These are phyloP conservation scores for Neuroterus valhalla DNA, from an alignment of 1,140 invertebrate genomes.

Conservation along the genomic window DNA sequence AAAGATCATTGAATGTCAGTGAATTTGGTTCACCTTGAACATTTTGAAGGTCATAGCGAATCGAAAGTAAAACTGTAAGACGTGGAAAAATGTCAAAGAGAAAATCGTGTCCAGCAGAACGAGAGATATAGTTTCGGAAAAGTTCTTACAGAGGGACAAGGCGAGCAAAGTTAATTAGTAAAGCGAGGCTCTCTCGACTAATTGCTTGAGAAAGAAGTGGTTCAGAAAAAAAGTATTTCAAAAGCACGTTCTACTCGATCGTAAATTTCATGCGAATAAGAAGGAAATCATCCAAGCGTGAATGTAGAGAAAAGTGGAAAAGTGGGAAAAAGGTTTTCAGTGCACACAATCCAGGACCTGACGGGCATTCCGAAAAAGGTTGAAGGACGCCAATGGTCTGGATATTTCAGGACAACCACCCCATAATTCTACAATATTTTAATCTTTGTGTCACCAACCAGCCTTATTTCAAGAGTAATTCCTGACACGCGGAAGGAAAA, in stretches of 20 bases:
- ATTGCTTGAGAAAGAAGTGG: not conserved
- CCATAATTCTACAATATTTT: constrained; percentile 17
- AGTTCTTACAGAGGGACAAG: not conserved
- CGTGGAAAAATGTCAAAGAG: constrained; percentile 14
- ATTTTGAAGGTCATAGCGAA: not conserved
- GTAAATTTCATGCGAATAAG: constrained; percentile 22
- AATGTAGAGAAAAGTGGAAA: not conserved
- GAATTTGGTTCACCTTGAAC: constrained; percentile 7
- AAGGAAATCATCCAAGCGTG: constrained; percentile 1
- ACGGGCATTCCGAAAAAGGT: constrained; percentile 17
- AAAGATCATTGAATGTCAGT: not conserved
- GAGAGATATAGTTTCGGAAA: constrained; percentile 22
- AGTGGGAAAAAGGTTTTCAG: not conserved
- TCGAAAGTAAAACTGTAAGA: constrained; percentile 6
- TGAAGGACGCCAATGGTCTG: constrained; percentile 19
- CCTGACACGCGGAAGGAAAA: not conserved
- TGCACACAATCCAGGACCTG: constrained; percentile 11
- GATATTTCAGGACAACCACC: constrained; percentile 10
- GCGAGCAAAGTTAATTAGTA: constrained; percentile 18
- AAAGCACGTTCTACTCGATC: constrained; percentile 13
- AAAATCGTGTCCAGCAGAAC: not conserved
- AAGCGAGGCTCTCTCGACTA: constrained; percentile 11
- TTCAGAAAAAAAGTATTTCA: not conserved
- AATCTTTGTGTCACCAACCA: not conserved
- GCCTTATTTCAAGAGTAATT: not conserved